Percentiles rank a stretch among this genome's conserved stretches.
phyloP scores from a whole-genome alignment of 2,797 vertebrate species.

The Acropternis orthonyx region DNA sequence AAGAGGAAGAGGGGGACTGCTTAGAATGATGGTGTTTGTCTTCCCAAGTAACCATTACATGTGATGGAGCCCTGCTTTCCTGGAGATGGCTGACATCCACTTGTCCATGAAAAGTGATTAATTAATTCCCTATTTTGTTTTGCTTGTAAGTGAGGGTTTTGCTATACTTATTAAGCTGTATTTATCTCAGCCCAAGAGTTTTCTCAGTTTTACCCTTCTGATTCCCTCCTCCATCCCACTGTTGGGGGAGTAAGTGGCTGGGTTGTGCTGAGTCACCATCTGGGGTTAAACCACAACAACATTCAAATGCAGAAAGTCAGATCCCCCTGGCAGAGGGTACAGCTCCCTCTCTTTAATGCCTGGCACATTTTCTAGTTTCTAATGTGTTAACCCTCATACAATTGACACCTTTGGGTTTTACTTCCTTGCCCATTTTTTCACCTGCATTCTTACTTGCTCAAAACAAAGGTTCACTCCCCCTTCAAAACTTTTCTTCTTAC shows the following conservation, averaged over 20 bases:
- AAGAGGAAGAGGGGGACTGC: background rate
- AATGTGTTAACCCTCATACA: accelerated
- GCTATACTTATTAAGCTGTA: background rate
- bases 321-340: background rate
- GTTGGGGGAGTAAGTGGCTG: background rate
- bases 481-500: background rate
- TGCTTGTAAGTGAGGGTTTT: background rate
- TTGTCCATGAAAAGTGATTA: background rate
- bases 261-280: background rate
- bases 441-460: background rate
- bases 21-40: background rate
- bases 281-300: background rate
- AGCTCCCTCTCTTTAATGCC: background rate
- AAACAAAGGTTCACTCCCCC: background rate
- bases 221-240: background rate
- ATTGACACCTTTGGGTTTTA: background rate
- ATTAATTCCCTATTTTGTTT: background rate
- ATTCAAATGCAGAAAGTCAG: background rate
- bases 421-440: background rate
- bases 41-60: background rate
- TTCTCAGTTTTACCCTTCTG: background rate
- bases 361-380: background rate
- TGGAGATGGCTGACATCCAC: background rate
- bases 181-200: background rate
- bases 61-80: background rate